Conservation (phyloP, 2,113 vertebrate species). For the Setophaga kirtlandii region DNA sequence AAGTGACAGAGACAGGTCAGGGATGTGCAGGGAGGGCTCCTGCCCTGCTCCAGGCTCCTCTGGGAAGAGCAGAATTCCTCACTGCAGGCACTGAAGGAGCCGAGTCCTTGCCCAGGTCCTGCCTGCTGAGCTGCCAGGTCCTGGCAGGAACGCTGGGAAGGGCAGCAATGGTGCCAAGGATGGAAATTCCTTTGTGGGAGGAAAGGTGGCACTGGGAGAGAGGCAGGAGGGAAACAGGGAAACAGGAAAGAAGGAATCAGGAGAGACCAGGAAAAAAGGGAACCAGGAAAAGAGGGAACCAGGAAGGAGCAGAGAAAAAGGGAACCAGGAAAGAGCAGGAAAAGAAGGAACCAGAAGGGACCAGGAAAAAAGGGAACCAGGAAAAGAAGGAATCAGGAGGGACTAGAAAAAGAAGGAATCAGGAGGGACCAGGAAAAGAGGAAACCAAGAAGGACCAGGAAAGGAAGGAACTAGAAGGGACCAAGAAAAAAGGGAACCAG, state of each 20-base stretch:
- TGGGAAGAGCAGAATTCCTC: rapidly evolving
- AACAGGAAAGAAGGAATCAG: no score
- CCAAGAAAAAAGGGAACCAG: no score
- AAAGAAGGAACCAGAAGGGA: no score
- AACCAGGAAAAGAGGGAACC: no score
- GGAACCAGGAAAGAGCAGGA: neutral
- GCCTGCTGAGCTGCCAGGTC: no score
- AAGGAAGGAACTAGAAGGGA: no score
- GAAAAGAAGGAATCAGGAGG: no score
- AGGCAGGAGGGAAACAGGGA: neutral
- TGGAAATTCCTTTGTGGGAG: neutral
- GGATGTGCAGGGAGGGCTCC: rapidly evolving
- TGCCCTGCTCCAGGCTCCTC: neutral
- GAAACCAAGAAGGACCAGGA: neutral
- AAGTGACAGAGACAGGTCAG: rapidly evolving
- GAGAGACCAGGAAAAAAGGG: no score
- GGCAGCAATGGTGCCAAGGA: neutral
- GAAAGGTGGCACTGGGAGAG: rapidly evolving
- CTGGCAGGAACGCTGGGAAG: neutral
- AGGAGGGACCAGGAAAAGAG: no score
- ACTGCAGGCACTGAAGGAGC: neutral
- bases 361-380: no score
- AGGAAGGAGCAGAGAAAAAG: no score
- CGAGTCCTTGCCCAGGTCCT: neutral
- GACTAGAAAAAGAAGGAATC: neutral